Evolutionary conservation across 2,113 vertebrate species (phyloP).

Genomic region (Tupaia chinensis): DNA sequence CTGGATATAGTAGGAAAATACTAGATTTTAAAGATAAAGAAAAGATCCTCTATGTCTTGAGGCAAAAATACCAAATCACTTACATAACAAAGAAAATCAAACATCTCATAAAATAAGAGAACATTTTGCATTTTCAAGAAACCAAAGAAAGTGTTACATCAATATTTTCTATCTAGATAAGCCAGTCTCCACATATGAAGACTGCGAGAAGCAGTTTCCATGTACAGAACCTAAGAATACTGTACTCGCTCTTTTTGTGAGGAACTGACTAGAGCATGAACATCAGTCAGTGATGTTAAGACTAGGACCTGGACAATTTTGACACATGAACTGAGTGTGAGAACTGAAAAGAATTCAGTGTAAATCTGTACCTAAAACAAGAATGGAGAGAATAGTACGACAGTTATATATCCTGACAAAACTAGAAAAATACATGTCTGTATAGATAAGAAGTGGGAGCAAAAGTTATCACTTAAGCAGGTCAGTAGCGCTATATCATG

Average conservation of each 20-base stretch:
- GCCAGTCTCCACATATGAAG: background rate
- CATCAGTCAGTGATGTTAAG: background rate
- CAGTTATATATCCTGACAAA: background rate
- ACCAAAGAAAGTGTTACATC: background rate
- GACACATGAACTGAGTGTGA: background rate
- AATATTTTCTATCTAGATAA: background rate
- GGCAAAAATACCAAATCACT: background rate
- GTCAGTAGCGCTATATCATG: background rate
- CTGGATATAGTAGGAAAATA: background rate
- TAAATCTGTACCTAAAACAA: background rate
- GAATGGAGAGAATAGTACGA: background rate
- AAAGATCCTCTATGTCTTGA: background rate
- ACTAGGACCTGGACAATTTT: background rate
- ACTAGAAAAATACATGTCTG: background rate
- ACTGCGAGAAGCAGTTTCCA: background rate
- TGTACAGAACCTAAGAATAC: background rate
- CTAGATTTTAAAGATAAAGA: background rate
- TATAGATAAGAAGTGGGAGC: background rate
- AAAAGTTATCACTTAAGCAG: background rate
- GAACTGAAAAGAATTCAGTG: background rate
- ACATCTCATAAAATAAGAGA: background rate
- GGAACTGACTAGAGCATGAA: background rate
- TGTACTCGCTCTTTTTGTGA: background rate
- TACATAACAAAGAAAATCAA: slow-evolving; percentile 8
- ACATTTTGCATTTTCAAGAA: slow-evolving; percentile 27